Base-by-base conservation (phyloP, 1,140 invertebrate species). In the Anastrepha ludens region DNA sequence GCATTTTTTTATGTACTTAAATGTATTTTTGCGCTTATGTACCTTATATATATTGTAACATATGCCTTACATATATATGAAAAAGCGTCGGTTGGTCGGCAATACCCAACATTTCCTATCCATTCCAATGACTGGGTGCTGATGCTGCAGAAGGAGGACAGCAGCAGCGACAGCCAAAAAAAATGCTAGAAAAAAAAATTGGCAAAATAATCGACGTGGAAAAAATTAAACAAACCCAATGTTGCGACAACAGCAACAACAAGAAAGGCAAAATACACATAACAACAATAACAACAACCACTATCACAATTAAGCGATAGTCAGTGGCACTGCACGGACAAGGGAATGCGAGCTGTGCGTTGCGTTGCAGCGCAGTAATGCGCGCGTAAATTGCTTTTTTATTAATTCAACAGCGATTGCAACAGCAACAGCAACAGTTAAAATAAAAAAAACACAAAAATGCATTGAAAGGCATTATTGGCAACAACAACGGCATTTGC, bases 181-280 rank as follows among this genome's bases (percentile, higher is more conserved):
- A 78, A 70, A 70, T 9, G 39, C 3, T 85, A 86, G 47, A 62
- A 86, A 59, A 60, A 60, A 60, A 70, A 20, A 70, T 59, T 85
- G 59, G 29, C 59, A 86, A 86, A 65, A 86, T 9, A 60, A 86
- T 47, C 59, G 39, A 62, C 62, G 74, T 55, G 74, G 74, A 81
- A 86, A 86, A 86, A 86, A 65, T 62, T 62, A 86, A 86, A 86
- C 62, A 86, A 86, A 62, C 39, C 85, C 41, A 86, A 65, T 86
- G 85, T 65, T 20, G 62, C 39, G 39, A 60, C 50, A 86, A 86
- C 58, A 86, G 5, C 13, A 41, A 6, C 1, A 50, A 41, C 1
- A 50, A 41, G n/a, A 15, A 60, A 1, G 29, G 7, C 17, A 29
- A 41, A 78, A 78, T 29, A 39, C 29, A 11, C 17, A 13, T 15